phyloP scores from a whole-genome alignment of 1,140 invertebrate species.

The Halesus radiatus region DNA sequence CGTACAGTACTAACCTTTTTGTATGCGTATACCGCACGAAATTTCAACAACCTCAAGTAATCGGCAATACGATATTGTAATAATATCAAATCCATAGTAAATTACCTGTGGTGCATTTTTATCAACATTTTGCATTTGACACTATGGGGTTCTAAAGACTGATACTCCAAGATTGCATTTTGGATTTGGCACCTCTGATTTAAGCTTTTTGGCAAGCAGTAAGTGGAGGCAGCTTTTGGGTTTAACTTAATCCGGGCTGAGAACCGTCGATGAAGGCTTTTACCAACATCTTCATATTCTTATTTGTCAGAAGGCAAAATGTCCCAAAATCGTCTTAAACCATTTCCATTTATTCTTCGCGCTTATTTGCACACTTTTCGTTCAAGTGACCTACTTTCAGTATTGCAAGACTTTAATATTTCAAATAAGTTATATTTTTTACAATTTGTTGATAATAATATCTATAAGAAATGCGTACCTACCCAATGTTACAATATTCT shows the following conservation, averaged over 20 bases:
- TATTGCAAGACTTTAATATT: no score
- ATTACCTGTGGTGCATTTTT: background rate
- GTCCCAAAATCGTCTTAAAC: conserved; percentile 32
- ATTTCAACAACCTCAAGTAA: no score
- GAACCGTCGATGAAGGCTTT: conserved; percentile 54
- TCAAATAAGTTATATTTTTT: no score
- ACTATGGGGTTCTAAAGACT: background rate
- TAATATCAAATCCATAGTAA: no score
- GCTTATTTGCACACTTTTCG: background rate
- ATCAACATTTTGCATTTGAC: no score
- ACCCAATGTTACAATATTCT: no score
- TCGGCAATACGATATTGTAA: no score
- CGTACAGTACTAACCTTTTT: no score
- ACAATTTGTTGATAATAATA: no score
- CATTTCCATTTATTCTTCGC: background rate
- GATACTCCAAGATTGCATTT: conserved; percentile 29
- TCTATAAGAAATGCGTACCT: no score
- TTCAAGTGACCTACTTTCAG: no score
- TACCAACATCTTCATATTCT: conserved; percentile 55
- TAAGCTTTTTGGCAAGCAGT: conserved; percentile 34
- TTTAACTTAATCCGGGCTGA: conserved; percentile 54
- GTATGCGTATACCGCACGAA: no score
- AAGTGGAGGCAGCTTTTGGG: conserved; percentile 40
- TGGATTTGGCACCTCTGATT: conserved; percentile 30
- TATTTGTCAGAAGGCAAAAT: conserved; percentile 52